These are phyloP conservation scores for Neolamprologus sp. DNA, from an alignment of 2,113 vertebrate genomes.

Conservation along the genomic window DNA sequence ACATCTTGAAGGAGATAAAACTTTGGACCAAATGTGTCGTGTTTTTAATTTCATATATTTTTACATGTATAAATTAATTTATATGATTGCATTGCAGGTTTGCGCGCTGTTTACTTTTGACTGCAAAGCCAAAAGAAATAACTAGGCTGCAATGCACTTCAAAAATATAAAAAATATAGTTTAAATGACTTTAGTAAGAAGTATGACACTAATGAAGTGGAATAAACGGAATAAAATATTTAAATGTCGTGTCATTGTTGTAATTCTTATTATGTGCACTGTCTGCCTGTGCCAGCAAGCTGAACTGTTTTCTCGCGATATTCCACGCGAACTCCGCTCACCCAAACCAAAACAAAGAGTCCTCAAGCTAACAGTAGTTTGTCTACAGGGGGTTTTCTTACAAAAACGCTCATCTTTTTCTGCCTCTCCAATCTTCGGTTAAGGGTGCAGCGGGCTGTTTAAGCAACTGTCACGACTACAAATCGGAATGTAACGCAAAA, in stretches of 20 bases:
- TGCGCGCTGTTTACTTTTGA: background rate
- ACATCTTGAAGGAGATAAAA: background rate
- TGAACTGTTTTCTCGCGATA: conserved; percentile 17
- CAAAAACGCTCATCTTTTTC: rapidly evolving
- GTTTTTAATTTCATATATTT: background rate
- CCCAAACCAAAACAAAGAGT: conserved; percentile 22
- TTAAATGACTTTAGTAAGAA: background rate
- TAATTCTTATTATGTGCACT: background rate
- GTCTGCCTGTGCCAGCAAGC: background rate
- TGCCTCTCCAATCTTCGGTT: rapidly evolving
- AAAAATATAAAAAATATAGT: background rate
- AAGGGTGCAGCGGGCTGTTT: too few species aligned
- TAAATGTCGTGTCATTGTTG: background rate
- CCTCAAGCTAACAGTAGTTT: background rate
- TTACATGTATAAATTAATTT: background rate
- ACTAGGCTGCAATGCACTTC: background rate
- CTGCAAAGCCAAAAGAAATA: background rate
- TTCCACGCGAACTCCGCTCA: background rate
- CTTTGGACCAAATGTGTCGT: conserved; percentile 7
- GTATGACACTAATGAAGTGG: background rate
- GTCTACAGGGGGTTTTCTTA: background rate
- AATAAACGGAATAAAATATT: background rate
- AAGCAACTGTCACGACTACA: too few species aligned
- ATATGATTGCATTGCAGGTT: background rate
- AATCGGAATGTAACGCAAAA: background rate